Evolutionary conservation across 2,888 invertebrate genomes (phyloP).

Genomic region (Tolmerus cingulatus): DNA sequence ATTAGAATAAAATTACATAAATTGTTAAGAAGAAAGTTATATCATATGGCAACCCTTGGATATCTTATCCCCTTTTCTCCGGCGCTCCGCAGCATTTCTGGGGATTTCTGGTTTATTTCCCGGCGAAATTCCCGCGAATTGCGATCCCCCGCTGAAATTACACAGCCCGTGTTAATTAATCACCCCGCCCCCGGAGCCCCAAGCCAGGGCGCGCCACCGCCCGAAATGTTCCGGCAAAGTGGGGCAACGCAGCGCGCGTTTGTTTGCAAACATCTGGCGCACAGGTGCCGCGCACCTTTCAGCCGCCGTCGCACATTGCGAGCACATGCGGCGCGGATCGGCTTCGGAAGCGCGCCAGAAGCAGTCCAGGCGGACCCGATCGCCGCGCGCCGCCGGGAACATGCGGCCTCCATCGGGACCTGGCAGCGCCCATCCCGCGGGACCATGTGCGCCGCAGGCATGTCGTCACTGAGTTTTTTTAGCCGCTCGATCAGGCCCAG

Average conservation of each 20-base stretch:
- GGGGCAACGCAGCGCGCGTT: not conserved
- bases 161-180: not conserved
- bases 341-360: slow-evolving; percentile 51
- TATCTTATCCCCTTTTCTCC: not conserved
- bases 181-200: not conserved
- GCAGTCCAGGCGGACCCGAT: not conserved
- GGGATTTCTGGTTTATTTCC: not conserved
- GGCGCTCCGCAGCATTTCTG: not conserved
- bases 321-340: not conserved
- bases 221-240: slow-evolving; percentile 45
- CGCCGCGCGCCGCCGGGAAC: not conserved
- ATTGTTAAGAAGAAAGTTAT: not conserved
- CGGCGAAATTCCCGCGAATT: not conserved
- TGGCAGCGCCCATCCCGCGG: not conserved
- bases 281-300: slow-evolving; percentile 51
- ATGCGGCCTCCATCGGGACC: not conserved
- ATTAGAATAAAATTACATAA: too few relatives aligned
- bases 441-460: not conserved
- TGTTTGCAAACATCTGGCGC: slow-evolving; percentile 46
- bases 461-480: slow-evolving; percentile 16
- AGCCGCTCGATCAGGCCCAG: slow-evolving; percentile 30
- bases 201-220: slow-evolving; percentile 30
- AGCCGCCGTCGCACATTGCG: not conserved
- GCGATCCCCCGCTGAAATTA: not conserved
- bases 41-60: not conserved